Base-by-base conservation (phyloP, 2,113 vertebrate genomes). In the Hystrix cristata region DNA sequence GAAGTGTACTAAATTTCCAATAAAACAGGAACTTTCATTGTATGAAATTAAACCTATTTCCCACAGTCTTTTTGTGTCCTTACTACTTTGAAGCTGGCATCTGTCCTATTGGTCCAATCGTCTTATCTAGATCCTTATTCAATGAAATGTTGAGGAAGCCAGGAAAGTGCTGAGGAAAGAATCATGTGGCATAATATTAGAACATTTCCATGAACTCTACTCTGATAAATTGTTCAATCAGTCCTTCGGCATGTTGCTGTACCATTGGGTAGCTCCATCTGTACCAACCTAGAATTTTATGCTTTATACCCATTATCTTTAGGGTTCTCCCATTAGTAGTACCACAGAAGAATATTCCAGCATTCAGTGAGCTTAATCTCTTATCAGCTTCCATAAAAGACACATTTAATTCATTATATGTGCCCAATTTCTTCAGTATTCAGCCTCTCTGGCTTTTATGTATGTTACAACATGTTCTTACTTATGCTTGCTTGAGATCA, bases 161-260 rank as follows among this genome's bases (percentile, higher is more conserved):
- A 65, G 31, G 4, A 86, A 85, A 82, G 5, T 27, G 15, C 4
- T 67, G 38, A 93, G 13, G 34, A 86, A n/a, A 72, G 57, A 83
- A 71, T 74, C 59, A 12, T 15, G 12, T 46, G 1, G 3, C 7
- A 31, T 27, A 12, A 60, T 27, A 27, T 7, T 21, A 18, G 23
- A 62, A 29, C 43, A 88, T 57, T 81, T 76, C 46, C 19, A 74
- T 34, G 43, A 59, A 91, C 1, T 53, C 38, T 9, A 27, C 8
- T n/a, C 5, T 65, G 18, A 10, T 5, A 15, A 0, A 3, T 55
- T n/a, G 25, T n/a, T 38, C 21, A 74, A 7, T 23, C 3, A 21
- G 79, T 55, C 23, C 2, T 43, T 83, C 3, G 14, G 21, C 2
- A 5, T 5, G 11, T 21, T 29, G 0, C 1, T 81, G 1, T 27